Conservation (phyloP, 2,113 vertebrate genomes). For the Jacana jacana region DNA sequence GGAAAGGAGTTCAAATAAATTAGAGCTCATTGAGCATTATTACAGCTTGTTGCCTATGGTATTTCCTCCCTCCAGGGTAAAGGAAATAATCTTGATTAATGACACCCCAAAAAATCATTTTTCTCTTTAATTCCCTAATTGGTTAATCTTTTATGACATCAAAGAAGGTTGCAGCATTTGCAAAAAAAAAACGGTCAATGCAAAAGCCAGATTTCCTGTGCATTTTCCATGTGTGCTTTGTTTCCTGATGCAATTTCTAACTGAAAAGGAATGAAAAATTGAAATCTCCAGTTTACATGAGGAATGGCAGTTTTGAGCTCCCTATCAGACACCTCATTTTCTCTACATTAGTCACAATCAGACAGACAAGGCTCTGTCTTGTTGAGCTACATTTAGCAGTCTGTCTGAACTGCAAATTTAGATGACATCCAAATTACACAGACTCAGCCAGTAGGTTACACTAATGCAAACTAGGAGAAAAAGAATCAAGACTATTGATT, state of each 20-base stretch:
- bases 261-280: slow-evolving; percentile 59
- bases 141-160: slow-evolving; percentile 60
- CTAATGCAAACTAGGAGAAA: slow-evolving; percentile 43
- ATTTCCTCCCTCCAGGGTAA: slow-evolving; percentile 52
- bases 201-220: slow-evolving; percentile 53
- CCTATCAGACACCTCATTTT: slow-evolving; percentile 64
- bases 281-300: slow-evolving; percentile 62
- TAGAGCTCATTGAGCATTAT: slow-evolving; percentile 29
- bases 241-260: slow-evolving; percentile 62
- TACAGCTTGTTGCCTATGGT: slow-evolving; percentile 57
- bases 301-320: slow-evolving; percentile 38
- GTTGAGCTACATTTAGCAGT: slow-evolving; percentile 37
- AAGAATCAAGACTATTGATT: slow-evolving; percentile 25
- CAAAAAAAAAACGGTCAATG: slow-evolving; percentile 1
- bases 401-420: slow-evolving; percentile 51
- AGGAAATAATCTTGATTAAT: slow-evolving; percentile 69
- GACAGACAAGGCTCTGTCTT: slow-evolving; percentile 48
- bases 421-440: slow-evolving; percentile 56
- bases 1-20: slow-evolving; percentile 51
- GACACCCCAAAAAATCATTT: slow-evolving; percentile 36
- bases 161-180: slow-evolving; percentile 42
- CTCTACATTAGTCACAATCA: slow-evolving; percentile 59
- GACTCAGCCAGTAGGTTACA: slow-evolving; percentile 14
- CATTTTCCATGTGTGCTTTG: slow-evolving; percentile 52
- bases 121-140: slow-evolving; percentile 58